Evolutionary conservation across 2,888 invertebrate species (phyloP), one percentile per base, ranked within the genome.

Genomic region (Mesorhabditis sp.): DNA sequence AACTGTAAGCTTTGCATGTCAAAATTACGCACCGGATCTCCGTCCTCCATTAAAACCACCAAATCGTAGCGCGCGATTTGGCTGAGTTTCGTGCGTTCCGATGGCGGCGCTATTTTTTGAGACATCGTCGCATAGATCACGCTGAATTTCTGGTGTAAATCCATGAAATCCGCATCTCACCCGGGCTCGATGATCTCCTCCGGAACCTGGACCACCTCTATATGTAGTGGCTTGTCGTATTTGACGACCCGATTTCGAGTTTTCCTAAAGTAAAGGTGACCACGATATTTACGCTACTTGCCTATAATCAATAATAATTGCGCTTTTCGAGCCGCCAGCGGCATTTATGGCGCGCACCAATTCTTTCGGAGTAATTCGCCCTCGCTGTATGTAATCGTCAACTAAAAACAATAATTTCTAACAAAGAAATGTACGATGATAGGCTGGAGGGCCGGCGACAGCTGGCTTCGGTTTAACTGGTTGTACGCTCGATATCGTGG

Each of bases 1-100:
- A 28, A 28, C 28, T 28, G 28, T 28, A 28, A 28, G 28, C 2
- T 2, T 28, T 28, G 1, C 2, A 28, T 28, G 28, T 28, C 28
- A 28, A 28, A 28, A n/a, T n/a, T 41, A 4, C 13, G 28, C 4
- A 6, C 70, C 4, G 72, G 71, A 3, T 74, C 45, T 7, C 72
- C 70, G 41, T 82, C 81, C 28, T 80, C 82, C 79, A 82, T 77
- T 43, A 82, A 50, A 50, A 81, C 80, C 6, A 82, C 79, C 28
- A 72, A 70, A 44, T 82, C 82, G 70, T 50, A 72, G 7, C 43
- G 28, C 5, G 70, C 45, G 4, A 78, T 45, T 28, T 73, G 70
- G 5, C 62, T 45, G 4, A 78, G 67, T 7, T 72, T 65, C 0
- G 73, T 64, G 3, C 78, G 71, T 64, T 74, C 69, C 6, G 28